These are phyloP conservation scores for Philereme transversata DNA, from an alignment of 2,888 invertebrate species.

Conservation along the genomic window DNA sequence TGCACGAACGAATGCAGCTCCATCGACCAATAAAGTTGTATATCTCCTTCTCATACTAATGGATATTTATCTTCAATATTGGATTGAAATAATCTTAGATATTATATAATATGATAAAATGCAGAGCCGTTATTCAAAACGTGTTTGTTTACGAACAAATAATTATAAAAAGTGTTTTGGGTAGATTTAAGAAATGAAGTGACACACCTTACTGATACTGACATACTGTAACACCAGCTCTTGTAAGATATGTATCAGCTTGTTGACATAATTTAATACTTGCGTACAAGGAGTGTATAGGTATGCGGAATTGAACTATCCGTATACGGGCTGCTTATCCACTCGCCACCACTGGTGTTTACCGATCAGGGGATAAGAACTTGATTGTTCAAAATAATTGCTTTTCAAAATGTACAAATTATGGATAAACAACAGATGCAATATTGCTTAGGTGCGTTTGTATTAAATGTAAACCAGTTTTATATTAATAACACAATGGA, in stretches of 20 bases:
- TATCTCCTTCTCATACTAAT: too few relatives aligned
- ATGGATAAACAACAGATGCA: neutral
- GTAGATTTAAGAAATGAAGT: neutral
- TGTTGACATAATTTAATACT: conserved; percentile 48
- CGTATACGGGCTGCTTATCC: conserved; percentile 50
- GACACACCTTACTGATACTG: neutral
- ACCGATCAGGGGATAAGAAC: conserved; percentile 17
- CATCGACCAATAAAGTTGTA: too few relatives aligned
- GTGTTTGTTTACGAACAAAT: too few relatives aligned
- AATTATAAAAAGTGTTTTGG: too few relatives aligned
- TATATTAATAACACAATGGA: too few relatives aligned
- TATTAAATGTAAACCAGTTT: too few relatives aligned
- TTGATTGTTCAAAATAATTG: conserved; percentile 5
- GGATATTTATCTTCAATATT: too few relatives aligned
- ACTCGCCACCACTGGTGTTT: conserved; percentile 18
- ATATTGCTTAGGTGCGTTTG: too few relatives aligned
- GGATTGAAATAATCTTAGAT: too few relatives aligned
- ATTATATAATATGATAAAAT: too few relatives aligned
- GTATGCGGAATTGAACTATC: conserved; percentile 66
- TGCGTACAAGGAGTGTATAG: conserved; percentile 34
- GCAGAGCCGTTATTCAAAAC: too few relatives aligned
- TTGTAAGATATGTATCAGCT: conserved; percentile 61
- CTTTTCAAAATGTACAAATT: neutral
- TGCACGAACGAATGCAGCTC: too few relatives aligned
- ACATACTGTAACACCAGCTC: conserved; percentile 48